Percentiles rank a stretch among this genome's conserved stretches.
phyloP scores from a whole-genome alignment of 2,113 vertebrate genomes.

The Ursus arctos region DNA sequence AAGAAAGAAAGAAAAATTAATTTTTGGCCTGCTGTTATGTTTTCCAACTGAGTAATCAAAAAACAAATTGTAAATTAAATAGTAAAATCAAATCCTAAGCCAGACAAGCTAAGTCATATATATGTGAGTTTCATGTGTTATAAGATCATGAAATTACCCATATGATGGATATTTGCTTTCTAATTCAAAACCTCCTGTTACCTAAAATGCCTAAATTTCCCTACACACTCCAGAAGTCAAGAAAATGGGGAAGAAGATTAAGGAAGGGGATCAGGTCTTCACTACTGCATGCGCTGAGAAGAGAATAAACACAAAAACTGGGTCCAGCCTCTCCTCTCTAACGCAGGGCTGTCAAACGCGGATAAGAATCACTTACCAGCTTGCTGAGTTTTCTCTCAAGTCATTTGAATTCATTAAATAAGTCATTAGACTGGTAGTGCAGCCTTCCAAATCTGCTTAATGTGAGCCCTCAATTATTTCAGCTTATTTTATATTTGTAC shows the following conservation, averaged over 20 bases:
- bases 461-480: not conserved
- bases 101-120: not conserved
- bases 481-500: not conserved
- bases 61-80: constrained; percentile 4
- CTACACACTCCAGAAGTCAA: not conserved
- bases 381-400: not conserved
- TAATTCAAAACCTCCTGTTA: not conserved
- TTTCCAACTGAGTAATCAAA: not conserved
- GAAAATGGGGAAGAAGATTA: not conserved
- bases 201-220: constrained; percentile 1
- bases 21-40: not conserved
- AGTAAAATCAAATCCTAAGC: not conserved
- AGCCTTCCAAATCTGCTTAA: not conserved
- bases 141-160: not conserved
- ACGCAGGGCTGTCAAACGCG: not conserved
- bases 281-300: not conserved
- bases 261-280: not conserved
- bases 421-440: not conserved
- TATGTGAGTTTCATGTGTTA: not conserved
- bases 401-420: not conserved
- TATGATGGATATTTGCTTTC: not conserved
- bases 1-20: not conserved
- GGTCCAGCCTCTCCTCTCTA: not conserved
- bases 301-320: not conserved
- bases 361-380: not conserved